Percentiles rank a stretch among this genome's conserved stretches.
phyloP scores from a whole-genome alignment of 2,113 vertebrate genomes.

The Dipodomys merriami region DNA sequence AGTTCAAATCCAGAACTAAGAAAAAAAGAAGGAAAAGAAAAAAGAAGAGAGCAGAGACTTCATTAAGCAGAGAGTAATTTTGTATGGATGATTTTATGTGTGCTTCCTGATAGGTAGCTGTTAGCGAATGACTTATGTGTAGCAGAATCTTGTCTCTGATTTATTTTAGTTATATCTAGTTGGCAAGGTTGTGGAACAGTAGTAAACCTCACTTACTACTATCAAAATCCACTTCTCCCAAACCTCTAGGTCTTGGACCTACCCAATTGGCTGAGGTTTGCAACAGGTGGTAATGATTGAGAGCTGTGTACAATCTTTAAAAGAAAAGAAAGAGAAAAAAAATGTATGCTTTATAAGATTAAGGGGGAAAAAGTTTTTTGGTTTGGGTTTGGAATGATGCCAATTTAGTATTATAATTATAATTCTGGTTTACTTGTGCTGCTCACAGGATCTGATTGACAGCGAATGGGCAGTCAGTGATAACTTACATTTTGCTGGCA shows the following conservation, averaged over 20 bases:
- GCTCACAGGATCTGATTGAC: not conserved
- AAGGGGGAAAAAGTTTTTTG: not conserved
- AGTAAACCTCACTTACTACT: not conserved
- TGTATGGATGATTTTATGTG: not conserved
- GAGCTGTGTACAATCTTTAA: not conserved
- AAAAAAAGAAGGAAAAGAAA: too few relatives aligned
- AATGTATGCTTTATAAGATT: not conserved
- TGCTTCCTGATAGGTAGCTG: not conserved
- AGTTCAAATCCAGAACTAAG: too few relatives aligned
- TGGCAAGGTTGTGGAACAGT: not conserved
- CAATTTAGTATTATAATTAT: not conserved
- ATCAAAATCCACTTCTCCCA: not conserved
- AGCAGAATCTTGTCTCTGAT: not conserved
- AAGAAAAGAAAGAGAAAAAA: not conserved
- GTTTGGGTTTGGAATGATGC: slow-evolving; percentile 27
- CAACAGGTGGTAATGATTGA: slow-evolving; percentile 2
- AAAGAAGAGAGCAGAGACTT: not conserved
- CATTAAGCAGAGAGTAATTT: not conserved
- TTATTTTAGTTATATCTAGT: not conserved
- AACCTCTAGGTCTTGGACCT: not conserved
- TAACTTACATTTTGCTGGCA: slow-evolving; percentile 24
- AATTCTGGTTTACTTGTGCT: not conserved
- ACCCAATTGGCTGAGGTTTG: not conserved
- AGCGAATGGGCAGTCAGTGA: not conserved
- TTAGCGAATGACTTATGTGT: not conserved